Percentiles rank a stretch among this genome's conserved stretches.
These are phyloP conservation scores for Enteromius argenteus DNA, from an alignment of 2,797 vertebrate genomes.

Conservation along the genomic window DNA sequence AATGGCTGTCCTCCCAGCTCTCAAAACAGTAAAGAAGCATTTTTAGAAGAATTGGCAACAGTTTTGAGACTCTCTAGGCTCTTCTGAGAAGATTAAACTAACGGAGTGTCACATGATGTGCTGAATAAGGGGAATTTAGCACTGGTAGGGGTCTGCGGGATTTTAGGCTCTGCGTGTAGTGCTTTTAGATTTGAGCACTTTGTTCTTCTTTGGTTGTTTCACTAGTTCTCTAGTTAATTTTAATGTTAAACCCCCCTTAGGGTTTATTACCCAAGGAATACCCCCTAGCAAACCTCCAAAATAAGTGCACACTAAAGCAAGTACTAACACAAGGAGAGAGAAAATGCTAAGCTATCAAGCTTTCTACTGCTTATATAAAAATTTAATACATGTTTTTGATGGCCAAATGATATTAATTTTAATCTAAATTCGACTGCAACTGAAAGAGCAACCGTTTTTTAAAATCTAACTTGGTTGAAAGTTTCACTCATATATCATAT, in stretches of 20 bases:
- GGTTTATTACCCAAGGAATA: conserved; percentile 11
- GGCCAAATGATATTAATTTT: neutral
- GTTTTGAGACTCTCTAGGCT: conserved; percentile 11
- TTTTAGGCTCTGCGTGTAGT: neutral
- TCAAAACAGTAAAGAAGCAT: conserved; percentile 42
- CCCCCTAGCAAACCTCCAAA: neutral
- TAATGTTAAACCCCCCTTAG: conserved; percentile 7
- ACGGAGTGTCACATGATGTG: neutral
- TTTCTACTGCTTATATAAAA: neutral
- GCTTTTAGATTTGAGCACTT: conserved; percentile 13
- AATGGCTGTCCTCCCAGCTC: conserved; percentile 36
- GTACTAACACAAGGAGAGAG: neutral
- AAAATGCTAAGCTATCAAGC: conserved; percentile 5
- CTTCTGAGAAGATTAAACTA: conserved; percentile 22
- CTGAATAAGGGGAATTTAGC: conserved; percentile 5
- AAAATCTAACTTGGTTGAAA: neutral
- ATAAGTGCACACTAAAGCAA: conserved; percentile 10
- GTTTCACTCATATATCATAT: neutral
- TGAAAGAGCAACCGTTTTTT: neutral
- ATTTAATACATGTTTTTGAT: neutral
- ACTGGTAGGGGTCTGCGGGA: neutral
- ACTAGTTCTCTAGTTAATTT: neutral
- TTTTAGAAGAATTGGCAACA: conserved; percentile 28
- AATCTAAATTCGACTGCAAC: neutral
- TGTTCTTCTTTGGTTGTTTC: conserved; percentile 27